Conservation (phyloP, 2,113 vertebrate genomes). For the Corythaixoides concolor region DNA sequence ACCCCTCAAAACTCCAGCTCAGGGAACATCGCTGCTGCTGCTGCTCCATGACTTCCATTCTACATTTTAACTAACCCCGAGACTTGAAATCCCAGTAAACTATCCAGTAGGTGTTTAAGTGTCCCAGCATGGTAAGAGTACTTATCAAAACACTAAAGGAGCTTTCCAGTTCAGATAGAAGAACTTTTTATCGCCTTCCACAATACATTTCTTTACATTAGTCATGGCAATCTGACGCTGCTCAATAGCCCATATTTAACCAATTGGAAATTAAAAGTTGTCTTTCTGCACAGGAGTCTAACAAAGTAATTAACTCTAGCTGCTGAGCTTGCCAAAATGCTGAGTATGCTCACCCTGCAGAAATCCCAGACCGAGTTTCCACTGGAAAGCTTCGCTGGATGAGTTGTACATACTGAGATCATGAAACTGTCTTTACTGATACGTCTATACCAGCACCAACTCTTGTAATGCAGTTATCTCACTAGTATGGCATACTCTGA, state of each 20-base stretch:
- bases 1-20: not conserved
- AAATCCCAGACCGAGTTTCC: not conserved
- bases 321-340: not conserved
- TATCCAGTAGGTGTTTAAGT: not conserved
- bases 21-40: fast-evolving
- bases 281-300: not conserved
- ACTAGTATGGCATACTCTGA: not conserved
- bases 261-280: not conserved
- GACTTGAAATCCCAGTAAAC: not conserved
- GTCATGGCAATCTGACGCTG: not conserved
- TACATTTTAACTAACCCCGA: not conserved
- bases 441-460: not conserved
- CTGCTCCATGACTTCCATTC: not conserved
- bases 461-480: not conserved
- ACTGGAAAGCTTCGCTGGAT: not conserved
- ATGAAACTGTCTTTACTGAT: not conserved
- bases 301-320: not conserved
- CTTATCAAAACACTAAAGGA: not conserved
- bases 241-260: not conserved
- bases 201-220: not conserved
- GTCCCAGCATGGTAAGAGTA: not conserved
- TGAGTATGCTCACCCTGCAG: not conserved
- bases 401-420: not conserved
- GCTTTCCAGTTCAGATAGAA: not conserved
- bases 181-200: not conserved